Conservation (phyloP, 2,797 vertebrate species). For the Kryptolebias ocellatus region DNA sequence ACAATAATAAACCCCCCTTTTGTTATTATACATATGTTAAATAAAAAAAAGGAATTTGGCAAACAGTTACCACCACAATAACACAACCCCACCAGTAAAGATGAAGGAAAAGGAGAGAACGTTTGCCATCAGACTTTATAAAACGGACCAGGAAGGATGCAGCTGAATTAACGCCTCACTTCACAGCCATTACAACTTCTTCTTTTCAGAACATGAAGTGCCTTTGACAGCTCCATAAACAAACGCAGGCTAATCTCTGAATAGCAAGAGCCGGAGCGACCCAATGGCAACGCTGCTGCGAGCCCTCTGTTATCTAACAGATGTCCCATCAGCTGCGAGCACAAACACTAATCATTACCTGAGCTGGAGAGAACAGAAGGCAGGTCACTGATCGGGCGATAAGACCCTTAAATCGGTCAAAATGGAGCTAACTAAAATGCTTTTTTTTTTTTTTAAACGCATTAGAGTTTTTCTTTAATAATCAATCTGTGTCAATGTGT, state of each 20-base stretch:
- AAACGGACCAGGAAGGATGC: background rate
- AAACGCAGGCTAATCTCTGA: conserved; percentile 11
- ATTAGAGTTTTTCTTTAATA: conserved; percentile 1
- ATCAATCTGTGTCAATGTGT: background rate
- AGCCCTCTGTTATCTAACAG: conserved; percentile 48
- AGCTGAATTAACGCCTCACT: background rate
- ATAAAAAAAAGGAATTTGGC: too few relatives aligned
- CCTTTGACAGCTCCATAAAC: conserved; percentile 10
- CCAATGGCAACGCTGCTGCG: conserved; percentile 40
- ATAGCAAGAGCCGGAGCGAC: conserved; percentile 52
- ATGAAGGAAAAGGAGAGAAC: background rate
- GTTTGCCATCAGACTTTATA: background rate
- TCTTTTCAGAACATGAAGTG: conserved; percentile 20
- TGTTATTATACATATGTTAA: too few relatives aligned
- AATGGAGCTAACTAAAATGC: conserved; percentile 2
- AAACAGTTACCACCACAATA: too few relatives aligned
- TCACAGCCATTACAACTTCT: conserved; percentile 11
- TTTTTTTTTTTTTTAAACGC: background rate
- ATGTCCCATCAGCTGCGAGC: conserved; percentile 1
- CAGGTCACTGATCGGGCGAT: background rate
- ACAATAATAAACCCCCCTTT: too few relatives aligned
- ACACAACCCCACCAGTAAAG: too few relatives aligned
- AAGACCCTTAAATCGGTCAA: conserved; percentile 8
- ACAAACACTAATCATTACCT: conserved; percentile 43
- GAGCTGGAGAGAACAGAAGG: conserved; percentile 20